Evolutionary conservation across 2,113 vertebrate genomes (phyloP), one percentile per base, ranked within the genome.

Genomic region (Tautogolabrus adspersus): DNA sequence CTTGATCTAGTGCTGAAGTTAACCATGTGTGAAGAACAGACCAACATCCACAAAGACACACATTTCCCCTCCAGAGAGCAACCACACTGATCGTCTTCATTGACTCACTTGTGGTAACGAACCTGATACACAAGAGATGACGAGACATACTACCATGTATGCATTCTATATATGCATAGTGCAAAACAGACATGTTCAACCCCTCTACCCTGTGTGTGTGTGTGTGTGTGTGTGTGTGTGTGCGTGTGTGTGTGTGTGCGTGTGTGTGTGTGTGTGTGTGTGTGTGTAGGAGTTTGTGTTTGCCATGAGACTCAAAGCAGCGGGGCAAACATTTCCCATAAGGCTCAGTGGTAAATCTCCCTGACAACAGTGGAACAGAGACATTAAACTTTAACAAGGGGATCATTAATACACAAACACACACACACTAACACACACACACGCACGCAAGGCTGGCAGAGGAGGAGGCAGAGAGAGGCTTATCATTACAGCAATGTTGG

Each of bases 351-450:
- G 87, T 86, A 85, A 86, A 89, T 91, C 86, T 89, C 86, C 89
- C 84, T 89, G 87, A 91, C 89, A 82, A 90, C 90, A 82, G 83
- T 82, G 82, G 81, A 90, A 90, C 72, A 74, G 75, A 88, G 81
- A 82, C 88, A 92, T 93, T 90, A 92, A 93, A 92, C 76, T 89
- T 92, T 92, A 90, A 94, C 82, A 91, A 88, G 83, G 77, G 85
- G 56, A 65, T 92, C 83, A 90, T 92, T 91, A 92, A 82, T 55
- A 61, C 54, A 73, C 44, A 81, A 49, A 58, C 21, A 49, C n/a
- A 38, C 42, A 42, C 47, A 56, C 18, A 34, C 56, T 38, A 2
- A 63, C 22, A 81, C 5, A 61, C 7, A 55, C 10, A 66, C 18
- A 46, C 49, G 46, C 4, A 61, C 6, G 46, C 12, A 72, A 12